phyloP scores from a whole-genome alignment of 2,888 invertebrate species.

The Mongoloraphidia duomilia region DNA sequence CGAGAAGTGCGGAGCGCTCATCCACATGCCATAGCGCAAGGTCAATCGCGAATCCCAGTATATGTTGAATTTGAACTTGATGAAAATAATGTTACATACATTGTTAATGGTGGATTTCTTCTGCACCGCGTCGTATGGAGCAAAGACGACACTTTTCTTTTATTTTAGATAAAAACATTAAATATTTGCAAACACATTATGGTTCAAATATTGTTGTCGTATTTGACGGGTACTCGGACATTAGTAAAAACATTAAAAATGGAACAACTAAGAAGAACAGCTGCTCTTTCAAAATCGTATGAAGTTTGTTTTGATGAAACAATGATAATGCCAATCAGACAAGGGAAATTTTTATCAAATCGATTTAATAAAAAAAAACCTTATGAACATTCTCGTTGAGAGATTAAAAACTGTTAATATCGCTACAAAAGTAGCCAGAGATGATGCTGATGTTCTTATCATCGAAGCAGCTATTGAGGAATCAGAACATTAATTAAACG shows the following conservation, averaged over 20 bases:
- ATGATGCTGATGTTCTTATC: too few relatives aligned
- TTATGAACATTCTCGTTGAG: conserved; percentile 21
- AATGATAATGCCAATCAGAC: conserved; percentile 19
- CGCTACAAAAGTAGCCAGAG: conserved; percentile 22
- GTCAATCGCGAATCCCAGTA: too few relatives aligned
- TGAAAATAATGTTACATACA: too few relatives aligned
- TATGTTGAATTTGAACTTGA: conserved; percentile 13
- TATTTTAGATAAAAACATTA: conserved; percentile 17
- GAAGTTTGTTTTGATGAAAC: conserved; percentile 24
- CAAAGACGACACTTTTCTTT: conserved; percentile 16
- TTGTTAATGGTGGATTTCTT: too few relatives aligned
- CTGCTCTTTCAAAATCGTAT: conserved; percentile 23
- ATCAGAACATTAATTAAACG: conserved; percentile 22
- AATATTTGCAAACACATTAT: conserved; percentile 17
- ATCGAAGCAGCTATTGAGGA: conserved; percentile 21
- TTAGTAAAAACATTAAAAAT: conserved; percentile 23
- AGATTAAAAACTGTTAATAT: conserved; percentile 23
- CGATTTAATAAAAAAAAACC: conserved; percentile 16
- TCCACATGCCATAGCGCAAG: too few relatives aligned
- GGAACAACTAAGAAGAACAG: conserved; percentile 24
- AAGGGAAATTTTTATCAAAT: conserved; percentile 14
- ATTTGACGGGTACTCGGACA: conserved; percentile 23
- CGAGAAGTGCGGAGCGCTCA: too few relatives aligned
- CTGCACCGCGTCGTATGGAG: conserved; percentile 18
- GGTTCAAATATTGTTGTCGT: conserved; percentile 18